A percentile compares a stretch with the other conserved stretches of the same genome.
Evolutionary conservation across 2,888 invertebrate genomes (phyloP).

Genomic region (Thelaira solivaga): DNA sequence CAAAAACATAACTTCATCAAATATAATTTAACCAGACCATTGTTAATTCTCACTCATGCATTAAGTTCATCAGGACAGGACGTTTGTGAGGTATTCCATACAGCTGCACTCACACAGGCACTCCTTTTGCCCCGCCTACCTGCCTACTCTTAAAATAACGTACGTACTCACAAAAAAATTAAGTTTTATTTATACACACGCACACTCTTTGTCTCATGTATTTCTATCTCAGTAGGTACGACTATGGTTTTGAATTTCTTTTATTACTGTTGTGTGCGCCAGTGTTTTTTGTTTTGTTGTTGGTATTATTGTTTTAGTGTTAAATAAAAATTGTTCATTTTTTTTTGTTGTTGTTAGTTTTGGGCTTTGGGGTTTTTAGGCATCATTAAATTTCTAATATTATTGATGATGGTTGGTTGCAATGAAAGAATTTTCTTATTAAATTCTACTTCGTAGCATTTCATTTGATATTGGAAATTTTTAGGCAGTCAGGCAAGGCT

Average conservation of each 20-base stretch:
- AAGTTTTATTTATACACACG: too few species aligned
- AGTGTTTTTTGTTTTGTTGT: not conserved
- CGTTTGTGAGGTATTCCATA: not conserved
- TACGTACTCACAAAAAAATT: too few species aligned
- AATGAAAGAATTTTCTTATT: not conserved
- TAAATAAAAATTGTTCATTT: not conserved
- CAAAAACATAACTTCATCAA: slow-evolving; percentile 19
- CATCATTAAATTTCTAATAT: slow-evolving; percentile 21
- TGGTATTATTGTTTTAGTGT: not conserved
- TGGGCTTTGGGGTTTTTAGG: slow-evolving; percentile 15
- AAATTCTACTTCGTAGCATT: not conserved
- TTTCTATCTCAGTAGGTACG: too few species aligned
- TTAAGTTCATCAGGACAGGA: not conserved
- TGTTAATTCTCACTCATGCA: slow-evolving; percentile 25
- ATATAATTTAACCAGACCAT: slow-evolving; percentile 26
- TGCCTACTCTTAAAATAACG: too few species aligned
- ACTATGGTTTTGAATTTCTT: too few species aligned
- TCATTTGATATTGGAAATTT: not conserved
- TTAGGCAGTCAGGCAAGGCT: too few species aligned
- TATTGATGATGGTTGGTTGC: not conserved
- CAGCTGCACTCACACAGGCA: not conserved
- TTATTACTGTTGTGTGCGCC: not conserved
- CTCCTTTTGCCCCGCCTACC: not conserved
- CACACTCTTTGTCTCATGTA: too few species aligned
- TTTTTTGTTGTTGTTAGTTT: not conserved